Evolutionary conservation across 2,797 vertebrate species (phyloP).

Genomic region (Microchirus variegatus): DNA sequence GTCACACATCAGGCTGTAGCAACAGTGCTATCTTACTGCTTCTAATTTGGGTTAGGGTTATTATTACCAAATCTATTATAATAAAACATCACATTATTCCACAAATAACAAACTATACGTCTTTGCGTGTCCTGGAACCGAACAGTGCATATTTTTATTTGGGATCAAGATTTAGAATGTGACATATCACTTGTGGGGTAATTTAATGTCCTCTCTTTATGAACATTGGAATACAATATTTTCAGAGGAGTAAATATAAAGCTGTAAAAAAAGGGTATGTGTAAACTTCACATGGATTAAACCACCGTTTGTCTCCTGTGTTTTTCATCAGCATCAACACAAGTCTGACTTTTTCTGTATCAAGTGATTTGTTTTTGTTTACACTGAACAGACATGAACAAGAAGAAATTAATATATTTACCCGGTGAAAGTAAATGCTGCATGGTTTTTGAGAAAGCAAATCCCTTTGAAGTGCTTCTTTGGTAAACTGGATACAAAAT

Average conservation of each 20-base stretch:
- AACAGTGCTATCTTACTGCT: too few relatives aligned
- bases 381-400: background rate
- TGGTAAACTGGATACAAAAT: too few relatives aligned
- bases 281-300: background rate
- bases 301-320: too few relatives aligned
- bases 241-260: background rate
- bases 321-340: background rate
- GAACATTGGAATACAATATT: background rate
- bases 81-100: too few relatives aligned
- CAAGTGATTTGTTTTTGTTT: background rate
- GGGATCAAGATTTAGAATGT: too few relatives aligned
- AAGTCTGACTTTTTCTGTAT: background rate
- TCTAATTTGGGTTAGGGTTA: too few relatives aligned
- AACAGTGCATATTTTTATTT: too few relatives aligned
- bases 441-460: slow-evolving; percentile 7
- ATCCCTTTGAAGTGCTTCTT: background rate
- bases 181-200: too few relatives aligned
- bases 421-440: background rate
- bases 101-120: too few relatives aligned
- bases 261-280: background rate
- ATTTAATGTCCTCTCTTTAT: background rate
- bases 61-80: too few relatives aligned
- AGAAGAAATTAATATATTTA: slow-evolving; percentile 3
- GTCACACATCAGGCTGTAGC: too few relatives aligned
- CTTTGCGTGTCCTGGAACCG: too few relatives aligned